Base-by-base conservation (phyloP, 2,888 invertebrate genomes). In the Erebia ligea region DNA sequence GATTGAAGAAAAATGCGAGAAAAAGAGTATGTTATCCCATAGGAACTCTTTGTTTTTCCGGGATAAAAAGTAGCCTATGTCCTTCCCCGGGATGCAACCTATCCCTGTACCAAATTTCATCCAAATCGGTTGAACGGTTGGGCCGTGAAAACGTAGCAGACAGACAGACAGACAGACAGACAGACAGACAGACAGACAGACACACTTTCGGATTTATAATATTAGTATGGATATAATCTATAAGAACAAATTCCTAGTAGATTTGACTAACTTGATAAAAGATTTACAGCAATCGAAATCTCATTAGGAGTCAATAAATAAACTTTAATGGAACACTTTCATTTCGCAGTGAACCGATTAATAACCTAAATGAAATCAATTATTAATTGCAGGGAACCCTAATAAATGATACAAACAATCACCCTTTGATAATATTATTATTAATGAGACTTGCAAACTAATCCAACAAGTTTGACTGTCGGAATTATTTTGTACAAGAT, bases 391-490 rank as follows among this genome's bases (percentile, higher is more conserved):
- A 56, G 67, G 72, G 69, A 19, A 61, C 6, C 52, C 42, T 67
- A 71, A 74, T 70, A 72, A 74, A 72, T 73, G 70, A 78, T 77
- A 75, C 75, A 79, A 80, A 76, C 79, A 79, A 80, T 84, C 81
- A 82, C 78, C 72, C 75, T 76, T 79, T 83, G 84, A 85, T 84
- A 79, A n/a, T n/a, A n/a, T n/a, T n/a, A n/a, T n/a, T n/a, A n/a
- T n/a, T n/a, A 85, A 86, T 85, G 78, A 75, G 76, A 81, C 82
- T 82, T 80, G 70, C 74, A 76, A 88, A 87, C 84, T 86, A 85
- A 86, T 85, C 82, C 82, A 71, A 79, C 79, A 78, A 82, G 82
- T 80, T 84, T 82, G 83, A 82, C 82, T 81, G 81, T 70, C 67
- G 72, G 76, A 80, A 84, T 85, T 82, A 82, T 83, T 77, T 50